These are phyloP conservation scores for Dendrolimus punctatus DNA, from an alignment of 1,140 invertebrate species.

Conservation along the genomic window DNA sequence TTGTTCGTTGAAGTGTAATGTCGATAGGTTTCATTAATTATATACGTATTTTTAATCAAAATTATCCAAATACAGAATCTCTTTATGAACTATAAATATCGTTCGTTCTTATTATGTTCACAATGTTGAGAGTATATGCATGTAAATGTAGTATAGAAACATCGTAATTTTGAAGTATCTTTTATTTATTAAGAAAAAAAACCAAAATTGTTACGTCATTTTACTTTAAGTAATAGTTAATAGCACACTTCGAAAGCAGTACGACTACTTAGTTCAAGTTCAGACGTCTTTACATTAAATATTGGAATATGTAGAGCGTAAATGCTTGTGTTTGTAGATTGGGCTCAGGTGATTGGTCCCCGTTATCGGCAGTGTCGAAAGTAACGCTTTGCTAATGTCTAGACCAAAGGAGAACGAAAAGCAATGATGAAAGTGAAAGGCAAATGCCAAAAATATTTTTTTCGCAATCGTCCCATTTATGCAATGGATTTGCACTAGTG, in stretches of 20 bases:
- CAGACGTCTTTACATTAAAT: not conserved
- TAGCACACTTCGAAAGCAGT: not conserved
- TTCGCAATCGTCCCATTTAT: not conserved
- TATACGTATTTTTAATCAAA: no score
- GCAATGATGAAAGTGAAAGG: conserved; percentile 18
- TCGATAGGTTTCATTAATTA: no score
- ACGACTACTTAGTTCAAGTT: not conserved
- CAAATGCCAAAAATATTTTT: conserved; percentile 7
- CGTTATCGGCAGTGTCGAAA: conserved; percentile 28
- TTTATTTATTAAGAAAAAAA: no score
- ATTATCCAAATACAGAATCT: no score
- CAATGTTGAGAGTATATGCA: no score
- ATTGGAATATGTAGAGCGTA: conserved; percentile 30
- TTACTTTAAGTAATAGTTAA: not conserved
- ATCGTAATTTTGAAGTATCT: no score
- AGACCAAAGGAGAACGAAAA: conserved; percentile 17
- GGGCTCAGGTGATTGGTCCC: conserved; percentile 16
- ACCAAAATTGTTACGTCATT: no score
- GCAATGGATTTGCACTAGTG: no score
- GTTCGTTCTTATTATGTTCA: no score
- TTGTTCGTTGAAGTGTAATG: no score
- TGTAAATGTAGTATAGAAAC: no score
- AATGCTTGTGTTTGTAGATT: conserved; percentile 17
- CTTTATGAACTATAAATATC: no score
- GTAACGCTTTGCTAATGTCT: conserved; percentile 20